Evolutionary conservation across 35 echinoderm and acorn worm species (phyloP), one percentile per base, ranked within the genome.

Genomic region (Chiridota heheva): DNA sequence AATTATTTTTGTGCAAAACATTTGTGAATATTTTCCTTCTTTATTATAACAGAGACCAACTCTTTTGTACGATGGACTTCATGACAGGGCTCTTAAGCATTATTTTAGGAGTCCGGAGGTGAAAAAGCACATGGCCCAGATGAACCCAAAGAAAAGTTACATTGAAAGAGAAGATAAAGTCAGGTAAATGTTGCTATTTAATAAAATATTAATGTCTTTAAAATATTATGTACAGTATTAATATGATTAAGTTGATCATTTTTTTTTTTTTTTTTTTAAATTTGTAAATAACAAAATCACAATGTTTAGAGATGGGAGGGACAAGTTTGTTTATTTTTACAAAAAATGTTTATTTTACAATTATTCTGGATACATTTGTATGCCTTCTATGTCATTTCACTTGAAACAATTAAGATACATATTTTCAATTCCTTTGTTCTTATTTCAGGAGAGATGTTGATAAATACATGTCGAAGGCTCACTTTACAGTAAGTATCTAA

Each of bases 11-110:
- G 22, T 69, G 12, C 46, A 62, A 78, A 2, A 5, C 22, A 27
- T 34, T 12, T 87, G 16, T 28, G 72, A 37, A 15, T 76, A 8
- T 64, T 46, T 69, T 67, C n/a, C n/a, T n/a, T n/a, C n/a, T n/a
- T n/a, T 36, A 43, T 44, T 6, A 58, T 58, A 72, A 40, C 89
- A 98, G 95, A 84, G 95, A 37, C 95, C 95, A 29, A 98, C 95
- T 1, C 58, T 98, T 10, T 37, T 85, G 10, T 98, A 98, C 69
- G 89, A 98, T 88, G 95, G 95, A 36, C 70, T 98, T 7, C 95
- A 98, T 82, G 95, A 98, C 53, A 82, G 95, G 77, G 85, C 88
- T 5, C 66, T 98, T 1, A 98, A 98, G 60, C 95, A 98, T 59
- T 98, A 98, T 29, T 98, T 98, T 60, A 58, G 81, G 28, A 91